A percentile compares a stretch with the other conserved stretches of the same genome.
These are phyloP conservation scores for Asobara japonica DNA, from an alignment of 1,140 invertebrate species.

Conservation along the genomic window DNA sequence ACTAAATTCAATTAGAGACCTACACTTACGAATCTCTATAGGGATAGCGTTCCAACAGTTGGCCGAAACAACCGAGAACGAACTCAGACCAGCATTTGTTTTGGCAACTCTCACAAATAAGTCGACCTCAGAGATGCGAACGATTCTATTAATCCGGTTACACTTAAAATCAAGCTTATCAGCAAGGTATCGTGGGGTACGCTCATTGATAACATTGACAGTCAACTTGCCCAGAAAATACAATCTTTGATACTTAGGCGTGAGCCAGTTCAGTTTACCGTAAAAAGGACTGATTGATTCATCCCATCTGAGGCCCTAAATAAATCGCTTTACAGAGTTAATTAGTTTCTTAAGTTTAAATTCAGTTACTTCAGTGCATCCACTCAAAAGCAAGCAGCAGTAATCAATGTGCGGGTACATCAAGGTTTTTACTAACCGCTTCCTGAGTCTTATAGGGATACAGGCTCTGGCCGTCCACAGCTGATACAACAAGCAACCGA, in stretches of 20 bases:
- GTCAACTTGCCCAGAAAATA: not conserved
- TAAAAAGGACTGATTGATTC: not conserved
- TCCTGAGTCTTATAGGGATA: not conserved
- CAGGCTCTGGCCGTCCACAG: not conserved
- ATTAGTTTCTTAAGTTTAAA: not conserved
- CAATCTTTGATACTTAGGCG: not conserved
- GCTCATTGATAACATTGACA: too few species aligned
- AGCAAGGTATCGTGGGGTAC: too few species aligned
- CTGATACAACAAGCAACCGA: not conserved
- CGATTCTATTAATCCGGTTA: too few species aligned
- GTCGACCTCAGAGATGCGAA: too few species aligned
- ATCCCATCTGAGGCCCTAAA: not conserved
- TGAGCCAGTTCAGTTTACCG: not conserved
- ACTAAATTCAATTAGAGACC: too few species aligned
- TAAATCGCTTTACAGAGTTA: not conserved
- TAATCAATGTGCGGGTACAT: not conserved
- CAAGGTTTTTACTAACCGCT: not conserved
- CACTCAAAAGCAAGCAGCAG: not conserved
- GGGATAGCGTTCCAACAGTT: too few species aligned
- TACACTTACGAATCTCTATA: too few species aligned
- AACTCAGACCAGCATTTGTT: too few species aligned
- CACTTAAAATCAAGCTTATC: too few species aligned
- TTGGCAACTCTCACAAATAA: too few species aligned
- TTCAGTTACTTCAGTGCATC: not conserved
- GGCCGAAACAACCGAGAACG: too few species aligned